Conservation (phyloP, 2,113 vertebrate genomes). For the Danionella cerebrum region DNA sequence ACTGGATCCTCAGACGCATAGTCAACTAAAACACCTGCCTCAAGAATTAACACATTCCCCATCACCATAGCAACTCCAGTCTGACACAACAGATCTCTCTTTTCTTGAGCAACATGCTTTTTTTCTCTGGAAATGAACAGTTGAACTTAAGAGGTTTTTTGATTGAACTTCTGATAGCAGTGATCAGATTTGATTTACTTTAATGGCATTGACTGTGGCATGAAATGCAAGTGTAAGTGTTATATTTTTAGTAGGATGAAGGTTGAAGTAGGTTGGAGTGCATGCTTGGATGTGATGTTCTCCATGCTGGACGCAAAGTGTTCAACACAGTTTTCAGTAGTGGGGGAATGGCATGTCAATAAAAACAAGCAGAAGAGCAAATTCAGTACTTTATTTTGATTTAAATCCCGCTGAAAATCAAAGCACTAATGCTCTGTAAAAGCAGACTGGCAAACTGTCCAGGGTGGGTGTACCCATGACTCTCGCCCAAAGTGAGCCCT, state of each 20-base stretch:
- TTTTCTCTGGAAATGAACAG: conserved; percentile 28
- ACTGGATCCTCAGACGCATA: conserved; percentile 55
- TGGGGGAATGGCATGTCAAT: too few species aligned
- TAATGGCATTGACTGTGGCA: not conserved
- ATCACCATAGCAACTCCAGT: conserved; percentile 69
- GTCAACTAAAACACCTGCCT: conserved; percentile 51
- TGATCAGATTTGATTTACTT: conserved; percentile 1
- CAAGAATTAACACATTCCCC: conserved; percentile 54
- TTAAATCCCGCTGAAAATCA: too few species aligned
- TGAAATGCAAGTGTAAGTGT: not conserved
- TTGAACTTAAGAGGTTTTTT: conserved; percentile 34
- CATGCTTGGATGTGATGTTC: too few species aligned
- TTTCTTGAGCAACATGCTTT: conserved; percentile 33
- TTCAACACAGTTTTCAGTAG: too few species aligned
- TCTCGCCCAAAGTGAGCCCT: too few species aligned
- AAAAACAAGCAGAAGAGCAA: too few species aligned
- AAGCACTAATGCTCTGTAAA: too few species aligned
- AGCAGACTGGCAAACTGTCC: too few species aligned
- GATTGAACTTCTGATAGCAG: conserved; percentile 26
- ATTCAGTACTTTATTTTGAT: too few species aligned
- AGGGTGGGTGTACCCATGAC: too few species aligned
- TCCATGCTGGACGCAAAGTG: too few species aligned
- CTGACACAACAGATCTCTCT: conserved; percentile 19
- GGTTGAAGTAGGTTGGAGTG: not conserved
- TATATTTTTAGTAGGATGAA: not conserved